Evolutionary conservation across 2,113 vertebrate species (phyloP), one percentile per base, ranked within the genome.

Genomic region (Pedionomus torquatus): DNA sequence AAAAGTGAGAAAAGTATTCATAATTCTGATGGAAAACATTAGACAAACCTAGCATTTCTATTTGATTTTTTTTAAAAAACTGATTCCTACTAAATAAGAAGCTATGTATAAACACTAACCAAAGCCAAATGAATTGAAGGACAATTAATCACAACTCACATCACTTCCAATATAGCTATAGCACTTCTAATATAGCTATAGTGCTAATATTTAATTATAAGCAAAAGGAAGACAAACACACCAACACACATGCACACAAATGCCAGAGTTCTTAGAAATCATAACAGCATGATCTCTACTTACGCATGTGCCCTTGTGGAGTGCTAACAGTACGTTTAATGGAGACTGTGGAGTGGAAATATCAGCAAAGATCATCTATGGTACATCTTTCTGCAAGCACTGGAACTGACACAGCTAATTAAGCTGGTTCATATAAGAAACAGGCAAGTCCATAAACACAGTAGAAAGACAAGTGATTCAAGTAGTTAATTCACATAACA

Each of bases 371-470:
- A 97, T 85, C 84, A 90, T 61, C 79, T 66, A 74, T 7, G 92
- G 87, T 93, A 97, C 96, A 92, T 95, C 93, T 66, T 87, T 71
- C 71, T 80, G 43, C 74, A 94, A 88, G 82, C 79, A 71, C 63
- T 93, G 75, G 72, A 95, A 83, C 43, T 54, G 91, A 71, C 89
- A 93, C 70, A 96, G 82, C 76, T 87, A 95, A 97, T 97, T 97
- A 89, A 93, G 89, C n/a, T 58, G 87, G 74, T 70, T 81, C 86
- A 92, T 89, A 69, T 81, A 86, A 89, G 63, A 85, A 94, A 89
- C 87, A 52, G 46, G n/a, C 55, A 79, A 93, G 94, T 88, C 93
- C 92, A 96, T 97, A 97, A 97, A 97, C 82, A 83, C n/a, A 19
- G 63, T 3, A 92, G 83, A 96, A 95, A 94, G 87, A 52, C 72